These are phyloP conservation scores for Carpatolechia fugitivella DNA, from an alignment of 2,888 invertebrate species.

Conservation along the genomic window DNA sequence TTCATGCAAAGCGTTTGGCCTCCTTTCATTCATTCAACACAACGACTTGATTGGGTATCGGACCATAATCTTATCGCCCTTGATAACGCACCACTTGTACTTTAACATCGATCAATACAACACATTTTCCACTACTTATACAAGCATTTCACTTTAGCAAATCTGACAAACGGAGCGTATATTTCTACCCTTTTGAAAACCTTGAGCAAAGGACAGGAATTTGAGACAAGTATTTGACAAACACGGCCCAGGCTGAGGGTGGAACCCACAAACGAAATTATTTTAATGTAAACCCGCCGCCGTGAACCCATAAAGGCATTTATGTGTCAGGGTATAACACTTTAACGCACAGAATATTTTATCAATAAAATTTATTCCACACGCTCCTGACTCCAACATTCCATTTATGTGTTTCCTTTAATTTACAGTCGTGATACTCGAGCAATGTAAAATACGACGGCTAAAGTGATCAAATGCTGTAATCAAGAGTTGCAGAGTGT, in stretches of 20 bases:
- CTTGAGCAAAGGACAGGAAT: constrained; percentile 1
- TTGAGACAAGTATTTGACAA: constrained; percentile 7
- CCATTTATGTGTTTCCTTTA: constrained; percentile 6
- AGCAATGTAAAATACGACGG: constrained; percentile 10
- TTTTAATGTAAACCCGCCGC: constrained; percentile 1
- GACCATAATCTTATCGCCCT: constrained; percentile 63
- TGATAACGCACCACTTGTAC: constrained; percentile 39
- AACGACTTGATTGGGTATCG: constrained; percentile 48
- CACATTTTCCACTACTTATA: background rate
- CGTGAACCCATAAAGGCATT: constrained; percentile 10
- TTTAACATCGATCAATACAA: constrained; percentile 48
- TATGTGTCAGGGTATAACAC: background rate
- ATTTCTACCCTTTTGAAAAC: background rate
- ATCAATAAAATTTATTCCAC: constrained; percentile 7
- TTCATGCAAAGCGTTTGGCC: constrained; percentile 26
- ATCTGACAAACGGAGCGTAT: background rate
- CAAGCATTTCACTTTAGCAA: background rate
- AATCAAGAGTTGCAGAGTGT: constrained; percentile 48
- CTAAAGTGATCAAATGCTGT: constrained; percentile 28
- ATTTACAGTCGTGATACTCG: constrained; percentile 2
- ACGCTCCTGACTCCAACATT: constrained; percentile 14
- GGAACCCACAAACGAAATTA: constrained; percentile 11
- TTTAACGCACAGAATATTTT: constrained; percentile 5
- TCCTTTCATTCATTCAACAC: constrained; percentile 41
- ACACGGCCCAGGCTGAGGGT: background rate